These are phyloP conservation scores for Mayetiola destructor DNA, from an alignment of 2,888 invertebrate genomes.

Conservation along the genomic window DNA sequence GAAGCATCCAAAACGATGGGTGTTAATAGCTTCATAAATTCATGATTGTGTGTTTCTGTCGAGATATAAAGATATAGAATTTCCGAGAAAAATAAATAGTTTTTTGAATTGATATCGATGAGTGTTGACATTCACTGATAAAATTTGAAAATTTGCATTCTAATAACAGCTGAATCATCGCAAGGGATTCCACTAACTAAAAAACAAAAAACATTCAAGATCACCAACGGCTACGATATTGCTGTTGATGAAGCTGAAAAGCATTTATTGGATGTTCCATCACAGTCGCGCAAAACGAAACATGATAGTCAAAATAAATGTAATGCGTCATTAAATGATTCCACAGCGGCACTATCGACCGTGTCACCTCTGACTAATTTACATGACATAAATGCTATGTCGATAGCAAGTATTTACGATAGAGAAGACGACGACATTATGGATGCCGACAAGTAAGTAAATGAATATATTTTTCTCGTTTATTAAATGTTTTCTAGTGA, in stretches of 20 bases:
- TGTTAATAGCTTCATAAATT: no score
- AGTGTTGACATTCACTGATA: no score
- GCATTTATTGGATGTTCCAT: background rate
- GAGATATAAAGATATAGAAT: no score
- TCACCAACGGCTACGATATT: background rate
- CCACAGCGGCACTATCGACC: background rate
- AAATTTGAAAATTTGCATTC: no score
- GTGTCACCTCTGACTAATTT: background rate
- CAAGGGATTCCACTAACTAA: no score
- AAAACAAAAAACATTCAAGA: background rate
- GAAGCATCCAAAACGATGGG: no score
- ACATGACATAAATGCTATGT: slow-evolving; percentile 19
- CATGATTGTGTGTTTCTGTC: no score
- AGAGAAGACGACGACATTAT: slow-evolving; percentile 18
- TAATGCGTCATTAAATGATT: background rate
- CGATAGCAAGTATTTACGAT: slow-evolving; percentile 20
- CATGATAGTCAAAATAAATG: background rate
- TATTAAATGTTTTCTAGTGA: background rate
- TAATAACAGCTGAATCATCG: no score
- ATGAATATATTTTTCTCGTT: background rate
- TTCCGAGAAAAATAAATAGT: no score
- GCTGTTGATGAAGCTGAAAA: background rate
- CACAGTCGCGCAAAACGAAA: background rate
- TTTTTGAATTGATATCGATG: no score
- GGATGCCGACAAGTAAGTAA: slow-evolving; percentile 21